These are phyloP conservation scores for Caracal caracal DNA, from an alignment of 2,113 vertebrate species.

Conservation along the genomic window DNA sequence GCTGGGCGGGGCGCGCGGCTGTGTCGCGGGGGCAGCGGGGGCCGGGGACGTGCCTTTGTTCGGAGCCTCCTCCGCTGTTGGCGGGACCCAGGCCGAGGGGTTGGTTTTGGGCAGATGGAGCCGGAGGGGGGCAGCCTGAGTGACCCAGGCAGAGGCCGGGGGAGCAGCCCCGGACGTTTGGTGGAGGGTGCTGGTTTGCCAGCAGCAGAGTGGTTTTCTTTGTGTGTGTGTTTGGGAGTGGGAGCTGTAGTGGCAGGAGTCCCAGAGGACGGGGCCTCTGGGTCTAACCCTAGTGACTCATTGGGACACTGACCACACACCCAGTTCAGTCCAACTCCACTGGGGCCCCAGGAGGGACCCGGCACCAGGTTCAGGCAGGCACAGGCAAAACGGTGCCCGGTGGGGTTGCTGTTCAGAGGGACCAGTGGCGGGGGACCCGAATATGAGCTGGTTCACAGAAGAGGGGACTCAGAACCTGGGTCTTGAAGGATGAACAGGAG, in stretches of 20 bases:
- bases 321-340: neutral
- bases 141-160: neutral
- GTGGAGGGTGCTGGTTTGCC: neutral
- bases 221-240: neutral
- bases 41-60: conserved; percentile 25
- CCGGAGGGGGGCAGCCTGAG: neutral
- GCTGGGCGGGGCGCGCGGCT: neutral
- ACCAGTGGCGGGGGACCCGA: rapidly evolving
- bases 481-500: neutral
- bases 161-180: neutral
- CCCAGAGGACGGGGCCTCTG: neutral
- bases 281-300: too few species aligned
- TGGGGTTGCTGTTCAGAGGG: neutral
- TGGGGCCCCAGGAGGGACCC: neutral
- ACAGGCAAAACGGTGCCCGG: neutral
- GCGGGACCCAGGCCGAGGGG: neutral
- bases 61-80: neutral
- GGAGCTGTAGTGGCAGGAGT: neutral
- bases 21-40: neutral
- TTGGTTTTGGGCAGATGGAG: neutral
- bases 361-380: neutral
- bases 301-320: neutral
- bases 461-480: neutral
- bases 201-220: neutral
- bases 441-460: neutral